A percentile compares a stretch with the other conserved stretches of the same genome.
phyloP scores from a whole-genome alignment of 2,888 invertebrate genomes.

The Mechanitis mazaeus region DNA sequence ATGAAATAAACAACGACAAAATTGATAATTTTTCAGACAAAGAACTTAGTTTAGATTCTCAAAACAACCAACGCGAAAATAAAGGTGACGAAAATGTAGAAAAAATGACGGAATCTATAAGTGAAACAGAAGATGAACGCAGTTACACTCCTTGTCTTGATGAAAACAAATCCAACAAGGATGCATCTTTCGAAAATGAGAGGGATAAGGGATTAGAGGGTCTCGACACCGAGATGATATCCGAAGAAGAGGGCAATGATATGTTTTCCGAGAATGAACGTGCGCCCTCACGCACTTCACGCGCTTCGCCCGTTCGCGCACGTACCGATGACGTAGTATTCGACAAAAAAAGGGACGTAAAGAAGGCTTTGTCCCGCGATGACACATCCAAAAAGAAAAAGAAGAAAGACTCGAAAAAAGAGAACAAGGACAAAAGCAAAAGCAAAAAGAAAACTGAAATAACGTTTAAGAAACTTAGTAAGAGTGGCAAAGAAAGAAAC shows the following conservation, averaged over 20 bases:
- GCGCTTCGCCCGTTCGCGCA: conserved; percentile 42
- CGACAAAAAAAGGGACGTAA: conserved; percentile 53
- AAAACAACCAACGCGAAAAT: conserved; percentile 44
- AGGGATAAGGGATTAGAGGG: conserved; percentile 73
- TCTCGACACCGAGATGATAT: conserved; percentile 85
- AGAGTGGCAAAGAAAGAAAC: conserved; percentile 84
- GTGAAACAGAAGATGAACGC: conserved; percentile 80
- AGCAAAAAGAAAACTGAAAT: conserved; percentile 74
- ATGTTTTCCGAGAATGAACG: conserved; percentile 78
- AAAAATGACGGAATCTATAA: conserved; percentile 78
- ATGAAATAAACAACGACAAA: conserved; percentile 8
- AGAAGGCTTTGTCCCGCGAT: conserved; percentile 36
- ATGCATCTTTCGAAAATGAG: conserved; percentile 54
- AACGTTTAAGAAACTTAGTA: conserved; percentile 87
- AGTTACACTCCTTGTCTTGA: conserved; percentile 85
- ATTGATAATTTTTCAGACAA: conserved; percentile 21
- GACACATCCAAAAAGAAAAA: conserved; percentile 65
- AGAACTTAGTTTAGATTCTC: conserved; percentile 22
- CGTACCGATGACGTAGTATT: conserved; percentile 76
- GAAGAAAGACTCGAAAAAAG: conserved; percentile 72
- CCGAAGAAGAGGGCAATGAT: conserved; percentile 82
- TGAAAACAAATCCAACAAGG: conserved; percentile 73
- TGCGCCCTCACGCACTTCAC: conserved; percentile 55
- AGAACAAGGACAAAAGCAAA: conserved; percentile 58
- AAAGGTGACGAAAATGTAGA: conserved; percentile 30